phyloP scores from a whole-genome alignment of 2,113 vertebrate genomes.

The Esox niger region DNA sequence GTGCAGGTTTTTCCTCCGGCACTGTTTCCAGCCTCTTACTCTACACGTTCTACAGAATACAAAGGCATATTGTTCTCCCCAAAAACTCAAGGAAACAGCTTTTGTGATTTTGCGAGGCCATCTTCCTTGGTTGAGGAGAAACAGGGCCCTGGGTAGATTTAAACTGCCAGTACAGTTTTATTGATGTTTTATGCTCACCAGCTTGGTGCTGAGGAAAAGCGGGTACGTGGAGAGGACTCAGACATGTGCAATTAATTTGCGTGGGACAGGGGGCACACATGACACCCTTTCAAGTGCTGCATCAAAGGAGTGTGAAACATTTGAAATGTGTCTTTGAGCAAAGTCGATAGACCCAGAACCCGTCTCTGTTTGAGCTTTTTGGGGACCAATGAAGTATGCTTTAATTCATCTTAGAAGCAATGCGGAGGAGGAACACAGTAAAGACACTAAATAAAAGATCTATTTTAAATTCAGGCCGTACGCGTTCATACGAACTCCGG shows the following conservation, averaged over 20 bases:
- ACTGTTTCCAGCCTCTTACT: neutral
- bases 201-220: conserved; percentile 18
- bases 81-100: neutral
- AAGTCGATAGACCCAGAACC: conserved; percentile 14
- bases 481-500: neutral
- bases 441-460: neutral
- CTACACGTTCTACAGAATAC: neutral
- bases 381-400: conserved; percentile 6
- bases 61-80: conserved; percentile 31
- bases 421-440: neutral
- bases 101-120: neutral
- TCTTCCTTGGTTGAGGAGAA: conserved; percentile 18
- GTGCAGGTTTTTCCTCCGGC: neutral
- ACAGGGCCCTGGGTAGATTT: conserved; percentile 4
- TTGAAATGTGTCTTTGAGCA: conserved; percentile 5
- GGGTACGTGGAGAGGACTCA: conserved; percentile 20
- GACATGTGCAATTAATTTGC: conserved; percentile 4
- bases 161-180: conserved; percentile 3
- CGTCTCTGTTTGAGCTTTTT: neutral
- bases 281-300: conserved; percentile 23
- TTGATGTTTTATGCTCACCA: conserved; percentile 35
- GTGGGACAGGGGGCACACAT: conserved; percentile 15
- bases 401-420: neutral
- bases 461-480: neutral
- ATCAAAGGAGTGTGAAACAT: conserved; percentile 29